Conservation (phyloP, 2,888 invertebrate species). For the Sipha maydis region DNA sequence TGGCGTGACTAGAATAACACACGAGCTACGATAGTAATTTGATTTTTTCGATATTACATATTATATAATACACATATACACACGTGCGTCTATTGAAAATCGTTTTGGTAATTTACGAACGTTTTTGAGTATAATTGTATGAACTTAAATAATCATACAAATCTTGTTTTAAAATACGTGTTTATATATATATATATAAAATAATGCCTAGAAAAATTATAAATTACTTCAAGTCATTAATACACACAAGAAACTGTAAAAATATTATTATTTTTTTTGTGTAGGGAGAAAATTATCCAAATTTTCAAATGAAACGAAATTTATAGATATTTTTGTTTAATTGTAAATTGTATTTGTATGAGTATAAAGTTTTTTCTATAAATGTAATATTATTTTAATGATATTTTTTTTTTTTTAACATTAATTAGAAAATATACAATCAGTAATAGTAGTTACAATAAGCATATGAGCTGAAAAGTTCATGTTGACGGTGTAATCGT, state of each 20-base stretch:
- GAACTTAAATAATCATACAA: not conserved
- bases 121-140: not conserved
- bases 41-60: constrained; percentile 8
- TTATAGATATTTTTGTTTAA: no score
- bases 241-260: no score
- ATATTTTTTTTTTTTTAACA: no score
- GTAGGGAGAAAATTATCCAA: no score
- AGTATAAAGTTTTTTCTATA: no score
- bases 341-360: no score
- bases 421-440: no score
- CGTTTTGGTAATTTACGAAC: constrained; percentile 24
- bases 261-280: no score
- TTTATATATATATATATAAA: not conserved
- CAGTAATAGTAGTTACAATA: no score
- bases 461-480: no score
- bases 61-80: not conserved
- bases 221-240: not conserved
- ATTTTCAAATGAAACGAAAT: no score
- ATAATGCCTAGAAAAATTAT: not conserved
- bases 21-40: not conserved
- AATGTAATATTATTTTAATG: not conserved
- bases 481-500: no score
- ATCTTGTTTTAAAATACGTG: not conserved
- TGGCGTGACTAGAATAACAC: constrained; percentile 32
- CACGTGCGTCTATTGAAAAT: constrained; percentile 16